Evolutionary conservation across 1,140 invertebrate species (phyloP), one percentile per base, ranked within the genome.

Genomic region (Lucilia cuprina): DNA sequence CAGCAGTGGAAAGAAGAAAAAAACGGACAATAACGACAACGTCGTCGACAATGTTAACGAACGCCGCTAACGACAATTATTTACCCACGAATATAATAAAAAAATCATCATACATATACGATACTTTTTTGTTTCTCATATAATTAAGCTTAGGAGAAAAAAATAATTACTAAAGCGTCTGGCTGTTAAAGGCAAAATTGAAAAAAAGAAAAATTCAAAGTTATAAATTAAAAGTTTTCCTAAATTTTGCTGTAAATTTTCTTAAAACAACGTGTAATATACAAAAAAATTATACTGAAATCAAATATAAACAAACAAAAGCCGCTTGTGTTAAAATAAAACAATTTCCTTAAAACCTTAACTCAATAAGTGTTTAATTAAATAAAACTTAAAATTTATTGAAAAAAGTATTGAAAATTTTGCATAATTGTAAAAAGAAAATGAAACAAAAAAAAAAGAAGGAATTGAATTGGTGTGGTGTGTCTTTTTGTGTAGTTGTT

Each of bases 11-110:
- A 49, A 80, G 41, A 30, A 49, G 41, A 78, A 80, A 80, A n/a
- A 80, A 78, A 85, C 60, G 82, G 60, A 74, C 82, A 85, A 85
- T 82, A 82, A 85, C 82, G 84, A 47, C 84, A 78, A 82, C 70
- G 65, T 41, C 55, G 47, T 70, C 55, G 49, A 65, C 49, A 60
- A 30, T 83, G 34, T 83, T 83, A 70, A 80, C 77, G 77, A 80
- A 80, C 47, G 77, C 77, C 77, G 77, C 77, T 21, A 49, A 80
- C 77, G 77, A 80, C 77, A 80, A 80, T 80, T 80, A 80, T 80
- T 80, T 80, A 49, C 77, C 77, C 77, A 80, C 77, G 77, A 80
- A 80, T 80, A 80, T 41, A 78, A 78, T 41, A 41, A 35, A 41
- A 49, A 41, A 47, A 78, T 14, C 30, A 78, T 47, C 34, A 47